phyloP scores from a whole-genome alignment of 2,113 vertebrate genomes.

The Sarotherodon lohbergeri region DNA sequence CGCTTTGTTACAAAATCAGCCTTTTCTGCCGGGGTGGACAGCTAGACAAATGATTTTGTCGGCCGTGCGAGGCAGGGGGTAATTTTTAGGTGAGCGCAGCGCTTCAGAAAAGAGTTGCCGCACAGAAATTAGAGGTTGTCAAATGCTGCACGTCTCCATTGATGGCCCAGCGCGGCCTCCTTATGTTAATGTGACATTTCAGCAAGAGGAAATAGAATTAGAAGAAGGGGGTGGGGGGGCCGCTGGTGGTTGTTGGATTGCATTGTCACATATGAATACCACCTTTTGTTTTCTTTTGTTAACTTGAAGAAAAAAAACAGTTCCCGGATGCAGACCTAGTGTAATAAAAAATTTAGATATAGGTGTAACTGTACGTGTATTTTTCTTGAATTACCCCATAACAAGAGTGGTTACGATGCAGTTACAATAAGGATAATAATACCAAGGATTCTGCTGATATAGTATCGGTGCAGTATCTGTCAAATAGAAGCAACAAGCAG shows the following conservation, averaged over 20 bases:
- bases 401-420: neutral
- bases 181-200: conserved; percentile 79
- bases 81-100: conserved; percentile 62
- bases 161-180: conserved; percentile 56
- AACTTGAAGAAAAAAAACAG: neutral
- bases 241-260: neutral
- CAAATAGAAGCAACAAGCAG: neutral
- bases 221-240: neutral
- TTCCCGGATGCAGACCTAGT: neutral
- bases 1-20: neutral
- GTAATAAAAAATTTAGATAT: neutral
- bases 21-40: conserved; percentile 47
- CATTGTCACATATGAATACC: conserved; percentile 10
- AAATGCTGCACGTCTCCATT: conserved; percentile 55
- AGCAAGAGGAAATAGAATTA: conserved; percentile 49
- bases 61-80: conserved; percentile 52
- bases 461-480: neutral
- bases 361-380: neutral
- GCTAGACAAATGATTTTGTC: conserved; percentile 64
- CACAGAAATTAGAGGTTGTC: conserved; percentile 69
- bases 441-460: neutral
- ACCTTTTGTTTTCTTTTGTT: neutral
- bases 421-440: neutral
- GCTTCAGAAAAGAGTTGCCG: conserved; percentile 43
- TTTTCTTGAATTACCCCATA: neutral